Evolutionary conservation across 1,140 invertebrate genomes (phyloP).

Genomic region (Drosophila suzukii): DNA sequence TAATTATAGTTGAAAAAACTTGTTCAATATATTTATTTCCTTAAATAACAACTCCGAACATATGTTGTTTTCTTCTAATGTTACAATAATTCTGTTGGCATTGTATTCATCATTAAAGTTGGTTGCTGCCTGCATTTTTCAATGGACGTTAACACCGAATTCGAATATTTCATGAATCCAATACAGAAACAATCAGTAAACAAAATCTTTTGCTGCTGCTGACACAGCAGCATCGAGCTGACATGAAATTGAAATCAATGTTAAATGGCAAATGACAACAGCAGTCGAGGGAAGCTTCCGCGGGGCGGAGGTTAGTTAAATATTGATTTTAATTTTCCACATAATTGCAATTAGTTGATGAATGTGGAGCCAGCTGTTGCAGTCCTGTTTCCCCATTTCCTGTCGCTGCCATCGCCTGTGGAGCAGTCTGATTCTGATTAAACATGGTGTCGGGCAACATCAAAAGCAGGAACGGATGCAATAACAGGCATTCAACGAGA

Average conservation of each 20-base stretch:
- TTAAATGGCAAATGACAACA: slow-evolving; percentile 55
- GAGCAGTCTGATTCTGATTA: slow-evolving; percentile 50
- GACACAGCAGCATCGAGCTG: slow-evolving; percentile 24
- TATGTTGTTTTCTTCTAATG: background rate
- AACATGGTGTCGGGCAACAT: slow-evolving; percentile 50
- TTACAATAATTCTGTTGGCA: background rate
- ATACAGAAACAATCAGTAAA: slow-evolving; percentile 16
- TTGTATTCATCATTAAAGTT: background rate
- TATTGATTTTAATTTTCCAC: slow-evolving; percentile 76
- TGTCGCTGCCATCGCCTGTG: slow-evolving; percentile 2
- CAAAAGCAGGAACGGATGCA: slow-evolving; percentile 35
- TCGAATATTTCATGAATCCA: slow-evolving; percentile 22
- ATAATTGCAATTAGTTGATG: slow-evolving; percentile 78
- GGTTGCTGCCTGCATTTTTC: background rate
- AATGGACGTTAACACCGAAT: background rate
- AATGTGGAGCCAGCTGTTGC: slow-evolving; percentile 51
- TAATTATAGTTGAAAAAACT: background rate
- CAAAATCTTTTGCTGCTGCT: slow-evolving; percentile 16
- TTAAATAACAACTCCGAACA: background rate
- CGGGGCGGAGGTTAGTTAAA: slow-evolving; percentile 51
- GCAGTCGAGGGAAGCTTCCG: slow-evolving; percentile 2
- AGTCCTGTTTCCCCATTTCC: slow-evolving; percentile 38
- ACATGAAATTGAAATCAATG: slow-evolving; percentile 57
- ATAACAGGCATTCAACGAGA: slow-evolving; percentile 38
- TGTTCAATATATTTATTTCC: background rate